phyloP scores from a whole-genome alignment of 2,888 invertebrate species.

The Troides oblongomaculatus region DNA sequence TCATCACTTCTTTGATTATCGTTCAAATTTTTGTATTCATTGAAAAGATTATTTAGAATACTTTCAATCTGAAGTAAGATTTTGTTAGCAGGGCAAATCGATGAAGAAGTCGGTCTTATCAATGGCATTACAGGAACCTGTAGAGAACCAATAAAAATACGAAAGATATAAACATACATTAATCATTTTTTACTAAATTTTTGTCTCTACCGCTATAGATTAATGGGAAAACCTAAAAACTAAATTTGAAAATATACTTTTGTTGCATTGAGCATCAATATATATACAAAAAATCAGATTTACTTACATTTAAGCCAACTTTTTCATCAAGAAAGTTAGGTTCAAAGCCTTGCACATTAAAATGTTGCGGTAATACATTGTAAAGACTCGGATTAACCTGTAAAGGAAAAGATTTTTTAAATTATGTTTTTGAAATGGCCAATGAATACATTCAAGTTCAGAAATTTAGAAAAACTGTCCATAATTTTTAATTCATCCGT shows the following conservation, averaged over 20 bases:
- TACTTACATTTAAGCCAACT: constrained; percentile 1
- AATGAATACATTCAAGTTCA: too few relatives aligned
- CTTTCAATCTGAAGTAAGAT: constrained; percentile 15
- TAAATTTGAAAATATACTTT: too few relatives aligned
- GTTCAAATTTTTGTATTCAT: neutral
- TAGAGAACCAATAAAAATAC: neutral
- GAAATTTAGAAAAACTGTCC: too few relatives aligned
- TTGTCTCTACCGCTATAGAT: too few relatives aligned
- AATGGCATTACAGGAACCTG: neutral
- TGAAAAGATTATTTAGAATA: constrained; percentile 15
- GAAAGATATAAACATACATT: neutral
- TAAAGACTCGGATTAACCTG: constrained; percentile 4
- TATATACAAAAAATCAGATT: too few relatives aligned
- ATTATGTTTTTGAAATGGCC: neutral
- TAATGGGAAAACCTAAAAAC: too few relatives aligned
- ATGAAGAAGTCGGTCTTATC: neutral
- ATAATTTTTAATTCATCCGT: too few relatives aligned
- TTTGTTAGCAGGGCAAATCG: constrained; percentile 18
- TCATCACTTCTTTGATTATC: neutral
- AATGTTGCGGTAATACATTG: neutral
- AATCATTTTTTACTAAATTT: too few relatives aligned
- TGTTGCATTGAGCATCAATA: too few relatives aligned
- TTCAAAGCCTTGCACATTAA: neutral
- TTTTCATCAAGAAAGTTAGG: neutral
- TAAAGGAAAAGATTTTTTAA: neutral